Evolutionary conservation across 2,888 invertebrate species (phyloP).

Genomic region (Alviniconcha strummeri): DNA sequence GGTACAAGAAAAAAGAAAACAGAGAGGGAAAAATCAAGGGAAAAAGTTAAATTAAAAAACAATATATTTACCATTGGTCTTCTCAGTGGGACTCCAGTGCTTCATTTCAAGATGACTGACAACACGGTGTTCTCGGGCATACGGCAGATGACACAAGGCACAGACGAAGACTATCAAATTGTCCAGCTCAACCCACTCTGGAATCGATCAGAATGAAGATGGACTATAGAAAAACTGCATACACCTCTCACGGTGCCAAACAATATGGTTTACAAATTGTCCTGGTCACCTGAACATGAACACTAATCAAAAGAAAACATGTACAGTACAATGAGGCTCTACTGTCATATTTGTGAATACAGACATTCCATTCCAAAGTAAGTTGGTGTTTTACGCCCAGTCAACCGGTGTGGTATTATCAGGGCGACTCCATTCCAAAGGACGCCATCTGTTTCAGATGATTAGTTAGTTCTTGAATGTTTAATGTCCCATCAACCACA

Average conservation of each 20-base stretch:
- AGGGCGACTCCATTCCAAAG: no score
- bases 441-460: no score
- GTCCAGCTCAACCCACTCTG: slow-evolving; percentile 2
- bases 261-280: background rate
- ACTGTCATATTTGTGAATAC: no score
- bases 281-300: background rate
- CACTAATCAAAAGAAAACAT: background rate
- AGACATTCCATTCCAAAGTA: no score
- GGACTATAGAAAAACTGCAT: background rate
- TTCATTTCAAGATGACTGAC: background rate
- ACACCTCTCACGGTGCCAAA: background rate
- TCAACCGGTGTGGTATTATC: no score
- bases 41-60: no score
- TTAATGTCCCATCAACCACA: no score
- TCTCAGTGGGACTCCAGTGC: slow-evolving; percentile 8
- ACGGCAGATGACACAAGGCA: background rate
- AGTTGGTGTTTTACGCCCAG: no score
- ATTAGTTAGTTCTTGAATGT: no score
- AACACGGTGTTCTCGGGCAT: background rate
- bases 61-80: background rate
- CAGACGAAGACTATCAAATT: background rate
- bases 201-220: background rate
- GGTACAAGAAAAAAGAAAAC: no score
- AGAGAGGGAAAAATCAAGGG: no score
- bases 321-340: background rate